phyloP scores from a whole-genome alignment of 2,888 invertebrate species.

The Auanema sp. region DNA sequence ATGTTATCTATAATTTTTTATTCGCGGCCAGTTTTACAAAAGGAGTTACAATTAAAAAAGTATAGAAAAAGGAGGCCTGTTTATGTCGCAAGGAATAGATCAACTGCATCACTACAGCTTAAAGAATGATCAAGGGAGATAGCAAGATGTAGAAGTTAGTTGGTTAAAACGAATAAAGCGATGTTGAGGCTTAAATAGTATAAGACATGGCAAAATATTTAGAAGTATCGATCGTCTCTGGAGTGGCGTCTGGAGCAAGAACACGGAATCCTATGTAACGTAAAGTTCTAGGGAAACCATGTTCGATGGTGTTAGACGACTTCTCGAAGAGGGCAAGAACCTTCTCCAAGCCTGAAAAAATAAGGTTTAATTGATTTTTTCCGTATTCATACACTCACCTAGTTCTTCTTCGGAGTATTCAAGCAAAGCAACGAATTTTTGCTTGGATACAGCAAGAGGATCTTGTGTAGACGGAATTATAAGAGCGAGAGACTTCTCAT shows the following conservation, averaged over 20 bases:
- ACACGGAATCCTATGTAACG: slow-evolving; percentile 50
- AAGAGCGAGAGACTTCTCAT: slow-evolving; percentile 33
- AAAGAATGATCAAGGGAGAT: not conserved
- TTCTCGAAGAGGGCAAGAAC: slow-evolving; percentile 45
- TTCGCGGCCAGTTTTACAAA: slow-evolving; percentile 3
- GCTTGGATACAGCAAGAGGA: slow-evolving; percentile 36
- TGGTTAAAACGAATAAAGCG: not conserved
- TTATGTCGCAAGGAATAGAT: not conserved
- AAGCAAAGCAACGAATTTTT: slow-evolving; percentile 42
- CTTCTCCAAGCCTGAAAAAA: slow-evolving; percentile 28
- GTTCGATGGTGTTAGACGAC: slow-evolving; percentile 25
- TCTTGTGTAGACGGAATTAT: slow-evolving; percentile 37
- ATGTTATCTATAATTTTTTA: slow-evolving; percentile 3
- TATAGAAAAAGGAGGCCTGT: not conserved
- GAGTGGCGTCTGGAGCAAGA: slow-evolving; percentile 37
- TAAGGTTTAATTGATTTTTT: not conserved
- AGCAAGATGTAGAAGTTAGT: not conserved
- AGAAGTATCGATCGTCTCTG: slow-evolving; percentile 26
- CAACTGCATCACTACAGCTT: not conserved
- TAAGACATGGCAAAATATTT: slow-evolving; percentile 47
- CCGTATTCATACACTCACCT: slow-evolving; percentile 19
- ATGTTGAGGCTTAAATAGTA: slow-evolving; percentile 29
- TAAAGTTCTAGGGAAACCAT: slow-evolving; percentile 46
- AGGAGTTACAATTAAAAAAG: not conserved
- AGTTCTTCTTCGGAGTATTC: slow-evolving; percentile 45